Evolutionary conservation across 92 coral and sea anemone genomes (phyloP), one percentile per base, ranked within the genome.

Genomic region (Blastomussa wellsi): DNA sequence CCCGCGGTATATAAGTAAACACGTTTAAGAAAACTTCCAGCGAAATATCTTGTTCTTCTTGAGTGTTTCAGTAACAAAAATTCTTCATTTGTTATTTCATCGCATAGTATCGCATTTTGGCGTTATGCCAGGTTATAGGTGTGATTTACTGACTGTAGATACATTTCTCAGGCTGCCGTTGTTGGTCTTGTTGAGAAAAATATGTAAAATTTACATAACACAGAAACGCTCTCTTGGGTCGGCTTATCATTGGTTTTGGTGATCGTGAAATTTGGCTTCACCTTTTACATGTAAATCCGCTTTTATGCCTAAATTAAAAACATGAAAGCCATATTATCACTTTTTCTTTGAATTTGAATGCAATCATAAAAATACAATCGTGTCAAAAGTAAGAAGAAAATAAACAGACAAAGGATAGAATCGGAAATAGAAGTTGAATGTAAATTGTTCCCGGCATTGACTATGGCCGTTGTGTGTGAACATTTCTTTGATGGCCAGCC

Each of bases 151-250:
- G 29, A 70, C 13, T 70, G 42, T 39, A 59, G 72, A 36, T 28
- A 38, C 74, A 79, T 32, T 79, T 60, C 20, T 24, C 59, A 64
- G 55, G 29, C 72, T 35, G 32, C 62, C 37, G 83, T n/a, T n/a
- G n/a, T n/a, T n/a, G n/a, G n/a, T n/a, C n/a, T n/a, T 79, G 35
- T 39, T 29, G 35, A 17, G 57, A 64, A 79, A 26, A 53, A 48
- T 59, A 19, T 26, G 35, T 15, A 47, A 76, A 79, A 79, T 79
- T 79, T 79, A 64, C 83, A 79, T 79, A 79, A 79, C 83, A 79
- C 69, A 10, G 64, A 19, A 76, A 76, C 16, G 29, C 39, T 38
- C 72, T 64, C 55, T 62, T 79, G 39, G 83, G 72, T 48, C 55
- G 57, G 83, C 41, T 26, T 60, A 41, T 79, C 36, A 79, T 79